Evolutionary conservation across 1,140 invertebrate species (phyloP).

Genomic region (Pissodes strobi): DNA sequence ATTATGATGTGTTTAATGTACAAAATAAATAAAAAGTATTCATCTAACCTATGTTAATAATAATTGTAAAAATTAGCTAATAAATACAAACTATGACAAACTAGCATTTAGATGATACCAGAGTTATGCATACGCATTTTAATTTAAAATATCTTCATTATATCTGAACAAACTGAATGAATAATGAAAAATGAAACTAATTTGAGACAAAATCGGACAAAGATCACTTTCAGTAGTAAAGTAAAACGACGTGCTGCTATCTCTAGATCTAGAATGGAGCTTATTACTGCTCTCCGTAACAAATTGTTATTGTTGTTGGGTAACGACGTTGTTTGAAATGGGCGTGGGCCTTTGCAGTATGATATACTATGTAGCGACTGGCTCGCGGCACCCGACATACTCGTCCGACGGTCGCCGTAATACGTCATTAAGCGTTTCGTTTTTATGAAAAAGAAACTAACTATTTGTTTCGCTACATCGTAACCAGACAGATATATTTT

Average conservation of each 20-base stretch:
- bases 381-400: constrained; percentile 46
- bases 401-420: constrained; percentile 38
- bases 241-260: constrained; percentile 27
- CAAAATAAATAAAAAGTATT: too few relatives aligned
- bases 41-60: too few relatives aligned
- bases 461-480: too few relatives aligned
- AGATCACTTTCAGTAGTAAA: constrained; percentile 29
- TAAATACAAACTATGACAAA: too few relatives aligned
- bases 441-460: too few relatives aligned
- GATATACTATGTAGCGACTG: constrained; percentile 49
- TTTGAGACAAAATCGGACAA: constrained; percentile 7
- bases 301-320: constrained; percentile 57
- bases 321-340: constrained; percentile 55
- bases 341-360: constrained; percentile 49
- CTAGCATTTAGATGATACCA: too few relatives aligned
- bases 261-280: constrained; percentile 39
- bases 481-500: too few relatives aligned
- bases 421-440: constrained; percentile 43
- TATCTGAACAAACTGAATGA: too few relatives aligned
- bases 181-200: not conserved
- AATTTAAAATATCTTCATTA: too few relatives aligned
- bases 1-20: too few relatives aligned
- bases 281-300: constrained; percentile 54
- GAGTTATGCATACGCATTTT: too few relatives aligned
- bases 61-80: too few relatives aligned